phyloP scores from a whole-genome alignment of 2,888 invertebrate genomes.

The Phytoseiulus persimilis region DNA sequence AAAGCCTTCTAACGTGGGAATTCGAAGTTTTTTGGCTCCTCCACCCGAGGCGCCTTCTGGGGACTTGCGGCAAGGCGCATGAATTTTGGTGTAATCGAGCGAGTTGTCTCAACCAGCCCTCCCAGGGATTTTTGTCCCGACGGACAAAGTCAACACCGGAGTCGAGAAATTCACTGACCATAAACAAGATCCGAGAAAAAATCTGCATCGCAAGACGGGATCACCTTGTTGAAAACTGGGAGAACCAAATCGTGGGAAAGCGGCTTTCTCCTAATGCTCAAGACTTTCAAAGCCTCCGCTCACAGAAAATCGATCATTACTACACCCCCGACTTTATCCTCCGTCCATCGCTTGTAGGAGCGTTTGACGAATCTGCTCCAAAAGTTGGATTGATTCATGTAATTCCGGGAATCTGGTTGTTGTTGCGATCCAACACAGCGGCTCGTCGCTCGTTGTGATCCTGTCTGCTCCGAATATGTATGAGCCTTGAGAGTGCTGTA shows the following conservation, averaged over 20 bases:
- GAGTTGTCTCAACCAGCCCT: background rate
- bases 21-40: background rate
- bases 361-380: too few relatives aligned
- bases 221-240: background rate
- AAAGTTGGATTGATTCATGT: too few relatives aligned
- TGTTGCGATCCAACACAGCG: background rate
- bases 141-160: background rate
- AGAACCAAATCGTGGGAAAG: background rate
- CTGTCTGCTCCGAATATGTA: background rate
- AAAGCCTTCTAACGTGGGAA: background rate
- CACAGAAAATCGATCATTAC: background rate
- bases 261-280: background rate
- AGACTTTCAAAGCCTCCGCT: background rate
- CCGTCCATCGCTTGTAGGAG: too few relatives aligned
- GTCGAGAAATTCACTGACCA: background rate
- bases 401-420: too few relatives aligned
- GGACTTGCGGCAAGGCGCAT: background rate
- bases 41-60: background rate
- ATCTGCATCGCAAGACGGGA: background rate
- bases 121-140: background rate
- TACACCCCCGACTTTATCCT: too few relatives aligned
- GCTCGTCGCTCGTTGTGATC: background rate
- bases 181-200: background rate
- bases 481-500: background rate
- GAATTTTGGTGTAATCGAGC: background rate